Conservation (phyloP, 2,888 invertebrate species). For the Timandra comae region DNA sequence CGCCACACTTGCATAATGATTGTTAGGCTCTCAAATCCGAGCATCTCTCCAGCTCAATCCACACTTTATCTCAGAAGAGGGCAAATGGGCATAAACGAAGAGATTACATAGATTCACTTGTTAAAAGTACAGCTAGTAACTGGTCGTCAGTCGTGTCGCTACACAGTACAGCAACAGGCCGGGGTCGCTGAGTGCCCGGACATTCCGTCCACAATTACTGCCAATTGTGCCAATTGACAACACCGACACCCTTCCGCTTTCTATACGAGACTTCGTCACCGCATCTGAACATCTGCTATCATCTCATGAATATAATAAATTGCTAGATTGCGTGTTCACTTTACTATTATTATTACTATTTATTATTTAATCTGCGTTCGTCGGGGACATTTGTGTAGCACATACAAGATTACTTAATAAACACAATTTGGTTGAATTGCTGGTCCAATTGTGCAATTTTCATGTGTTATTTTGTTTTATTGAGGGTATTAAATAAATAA, state of each 20-base stretch:
- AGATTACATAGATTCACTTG: slow-evolving; percentile 9
- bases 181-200: slow-evolving; percentile 54
- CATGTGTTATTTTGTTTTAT: no score
- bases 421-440: no score
- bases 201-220: slow-evolving; percentile 73
- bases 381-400: no score
- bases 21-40: no score
- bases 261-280: slow-evolving; percentile 40
- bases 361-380: not conserved
- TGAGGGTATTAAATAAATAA: no score
- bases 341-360: not conserved
- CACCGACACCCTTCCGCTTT: slow-evolving; percentile 73
- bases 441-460: no score
- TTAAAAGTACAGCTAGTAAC: not conserved
- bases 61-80: no score
- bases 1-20: no score
- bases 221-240: slow-evolving; percentile 75
- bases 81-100: not conserved
- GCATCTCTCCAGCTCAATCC: no score
- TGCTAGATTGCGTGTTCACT: slow-evolving; percentile 19
- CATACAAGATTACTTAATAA: no score
- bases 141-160: not conserved
- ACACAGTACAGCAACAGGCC: slow-evolving; percentile 5
- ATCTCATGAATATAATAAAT: slow-evolving; percentile 24
- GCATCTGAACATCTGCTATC: slow-evolving; percentile 50